These are phyloP conservation scores for Akabosia matsudoensis DNA, from an alignment of 1,140 invertebrate species.

Conservation along the genomic window DNA sequence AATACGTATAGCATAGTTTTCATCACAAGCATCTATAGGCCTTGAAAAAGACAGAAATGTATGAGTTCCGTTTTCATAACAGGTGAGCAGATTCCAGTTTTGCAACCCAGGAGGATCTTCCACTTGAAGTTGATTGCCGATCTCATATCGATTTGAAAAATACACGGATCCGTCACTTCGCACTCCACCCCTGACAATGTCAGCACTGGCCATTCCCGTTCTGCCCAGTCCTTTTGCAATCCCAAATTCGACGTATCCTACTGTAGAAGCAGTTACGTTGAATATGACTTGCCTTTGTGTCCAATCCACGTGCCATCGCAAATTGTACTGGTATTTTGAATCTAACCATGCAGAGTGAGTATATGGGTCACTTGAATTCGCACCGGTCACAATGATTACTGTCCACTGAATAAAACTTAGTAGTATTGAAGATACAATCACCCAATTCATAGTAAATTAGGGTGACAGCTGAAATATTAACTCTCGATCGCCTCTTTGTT, in stretches of 20 bases:
- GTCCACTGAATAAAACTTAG: no score
- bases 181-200: not conserved
- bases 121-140: not conserved
- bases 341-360: not conserved
- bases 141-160: not conserved
- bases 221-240: not conserved
- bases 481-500: no score
- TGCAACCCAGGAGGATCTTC: not conserved
- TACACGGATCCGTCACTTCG: not conserved
- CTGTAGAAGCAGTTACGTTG: not conserved
- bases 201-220: not conserved
- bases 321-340: not conserved
- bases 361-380: no score
- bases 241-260: not conserved
- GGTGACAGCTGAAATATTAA: no score
- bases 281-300: not conserved
- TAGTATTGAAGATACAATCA: no score
- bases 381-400: no score
- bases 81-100: not conserved
- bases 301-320: not conserved
- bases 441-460: no score
- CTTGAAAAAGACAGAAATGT: not conserved
- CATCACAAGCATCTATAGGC: not conserved
- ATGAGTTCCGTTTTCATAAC: not conserved
- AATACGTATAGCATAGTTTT: not conserved